Evolutionary conservation across 2,888 invertebrate species (phyloP), one percentile per base, ranked within the genome.

Genomic region (Dexiosoma caninum): DNA sequence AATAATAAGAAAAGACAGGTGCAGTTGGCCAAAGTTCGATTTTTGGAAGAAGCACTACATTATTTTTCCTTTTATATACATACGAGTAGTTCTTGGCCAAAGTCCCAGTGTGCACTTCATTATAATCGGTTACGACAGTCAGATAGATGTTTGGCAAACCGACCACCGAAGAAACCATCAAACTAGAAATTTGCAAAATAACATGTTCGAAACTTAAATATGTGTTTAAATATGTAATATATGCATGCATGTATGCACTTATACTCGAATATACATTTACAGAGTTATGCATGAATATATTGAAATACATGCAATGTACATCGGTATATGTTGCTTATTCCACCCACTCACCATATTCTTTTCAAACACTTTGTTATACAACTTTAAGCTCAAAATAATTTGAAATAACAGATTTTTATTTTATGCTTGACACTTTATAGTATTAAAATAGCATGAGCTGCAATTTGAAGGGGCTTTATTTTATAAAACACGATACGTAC

Each of bases 271-370:
- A 12, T 19, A 44, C 7, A 19, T 35, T 57, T 30, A 10, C n/a
- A n/a, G n/a, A n/a, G n/a, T n/a, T n/a, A n/a, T n/a, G n/a, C n/a
- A n/a, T n/a, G n/a, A n/a, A n/a, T n/a, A n/a, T n/a, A n/a, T n/a
- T n/a, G n/a, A n/a, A n/a, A n/a, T n/a, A n/a, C n/a, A n/a, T n/a
- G n/a, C n/a, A n/a, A n/a, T n/a, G n/a, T n/a, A n/a, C n/a, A n/a
- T n/a, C n/a, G n/a, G n/a, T n/a, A n/a, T n/a, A n/a, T n/a, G n/a
- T n/a, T 42, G 32, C 10, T 37, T 62, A 64, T 72, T 44, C 16
- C 72, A 55, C 72, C 74, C 74, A 66, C 64, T 55, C 46, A 30
- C 8, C 27, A 49, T 12, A 46, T n/a, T 44, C 23, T 46, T 70
- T 64, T 19, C 10, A 12, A 60, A 23, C 9, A 44, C 7, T 51